phyloP scores from a whole-genome alignment of 2,888 invertebrate genomes.

The Agonopterix heracliana region DNA sequence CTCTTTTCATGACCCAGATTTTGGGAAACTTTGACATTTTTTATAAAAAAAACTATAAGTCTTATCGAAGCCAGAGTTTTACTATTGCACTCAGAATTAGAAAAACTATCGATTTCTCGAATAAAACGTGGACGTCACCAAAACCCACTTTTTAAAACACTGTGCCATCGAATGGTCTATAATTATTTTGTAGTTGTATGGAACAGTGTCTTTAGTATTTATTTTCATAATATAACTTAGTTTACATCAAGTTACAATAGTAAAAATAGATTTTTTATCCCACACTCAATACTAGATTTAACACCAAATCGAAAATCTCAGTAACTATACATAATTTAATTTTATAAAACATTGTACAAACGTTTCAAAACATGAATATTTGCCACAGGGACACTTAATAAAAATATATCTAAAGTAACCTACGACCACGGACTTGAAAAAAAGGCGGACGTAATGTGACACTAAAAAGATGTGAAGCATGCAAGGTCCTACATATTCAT shows the following conservation, averaged over 20 bases:
- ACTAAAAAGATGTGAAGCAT: too few relatives aligned
- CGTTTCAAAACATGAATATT: neutral
- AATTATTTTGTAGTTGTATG: constrained; percentile 29
- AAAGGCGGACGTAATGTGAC: too few relatives aligned
- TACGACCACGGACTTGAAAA: too few relatives aligned
- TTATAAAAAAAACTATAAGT: too few relatives aligned
- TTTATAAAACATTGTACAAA: neutral
- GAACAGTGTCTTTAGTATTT: constrained; percentile 40
- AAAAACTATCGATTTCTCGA: too few relatives aligned
- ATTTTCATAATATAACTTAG: constrained; percentile 23
- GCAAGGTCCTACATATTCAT: too few relatives aligned
- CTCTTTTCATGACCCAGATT: too few relatives aligned
- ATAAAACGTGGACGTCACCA: too few relatives aligned
- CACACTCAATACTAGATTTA: constrained; percentile 8
- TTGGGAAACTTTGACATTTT: too few relatives aligned
- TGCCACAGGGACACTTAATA: neutral
- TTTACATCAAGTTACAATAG: constrained; percentile 31
- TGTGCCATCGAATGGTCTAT: constrained; percentile 30
- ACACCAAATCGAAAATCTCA: constrained; percentile 10
- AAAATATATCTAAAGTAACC: neutral
- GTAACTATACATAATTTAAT: constrained; percentile 1
- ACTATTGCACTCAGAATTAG: too few relatives aligned
- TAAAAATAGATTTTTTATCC: constrained; percentile 19
- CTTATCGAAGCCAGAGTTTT: too few relatives aligned
- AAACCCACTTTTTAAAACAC: too few relatives aligned